These are phyloP conservation scores for Volucella inflata DNA, from an alignment of 2,888 invertebrate genomes.

Conservation along the genomic window DNA sequence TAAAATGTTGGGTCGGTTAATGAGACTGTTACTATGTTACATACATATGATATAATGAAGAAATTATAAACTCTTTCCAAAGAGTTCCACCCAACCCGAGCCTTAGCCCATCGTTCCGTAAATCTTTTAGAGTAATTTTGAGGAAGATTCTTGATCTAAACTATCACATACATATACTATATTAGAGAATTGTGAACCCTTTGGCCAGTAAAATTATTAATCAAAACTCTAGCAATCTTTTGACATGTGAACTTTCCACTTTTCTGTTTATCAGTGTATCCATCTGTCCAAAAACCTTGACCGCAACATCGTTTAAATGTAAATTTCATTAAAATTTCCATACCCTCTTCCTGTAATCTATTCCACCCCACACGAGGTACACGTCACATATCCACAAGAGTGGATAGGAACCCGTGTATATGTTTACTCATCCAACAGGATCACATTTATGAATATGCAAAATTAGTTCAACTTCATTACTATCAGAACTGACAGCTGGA, in stretches of 20 bases:
- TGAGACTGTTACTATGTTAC: no score
- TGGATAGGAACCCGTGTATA: neutral
- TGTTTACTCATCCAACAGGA: neutral
- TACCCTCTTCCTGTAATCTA: neutral
- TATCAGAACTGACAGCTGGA: conserved; percentile 2
- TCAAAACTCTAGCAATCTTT: neutral
- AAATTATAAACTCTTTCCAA: no score
- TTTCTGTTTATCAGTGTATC: neutral
- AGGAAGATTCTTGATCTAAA: no score
- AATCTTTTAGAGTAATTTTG: no score
- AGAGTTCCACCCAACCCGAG: no score
- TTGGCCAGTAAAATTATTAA: neutral
- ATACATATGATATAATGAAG: no score
- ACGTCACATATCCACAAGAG: neutral
- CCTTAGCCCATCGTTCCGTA: no score
- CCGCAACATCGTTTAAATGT: conserved; percentile 5
- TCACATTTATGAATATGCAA: conserved; percentile 46
- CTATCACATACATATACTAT: no score
- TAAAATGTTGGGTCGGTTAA: no score
- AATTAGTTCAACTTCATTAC: conserved; percentile 52
- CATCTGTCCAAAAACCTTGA: neutral
- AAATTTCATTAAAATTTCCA: conserved; percentile 26
- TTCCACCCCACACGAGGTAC: neutral
- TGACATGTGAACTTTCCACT: neutral
- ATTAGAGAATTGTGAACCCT: no score